Evolutionary conservation across 92 coral and sea anemone genomes (phyloP).

Genomic region (Porites rus): DNA sequence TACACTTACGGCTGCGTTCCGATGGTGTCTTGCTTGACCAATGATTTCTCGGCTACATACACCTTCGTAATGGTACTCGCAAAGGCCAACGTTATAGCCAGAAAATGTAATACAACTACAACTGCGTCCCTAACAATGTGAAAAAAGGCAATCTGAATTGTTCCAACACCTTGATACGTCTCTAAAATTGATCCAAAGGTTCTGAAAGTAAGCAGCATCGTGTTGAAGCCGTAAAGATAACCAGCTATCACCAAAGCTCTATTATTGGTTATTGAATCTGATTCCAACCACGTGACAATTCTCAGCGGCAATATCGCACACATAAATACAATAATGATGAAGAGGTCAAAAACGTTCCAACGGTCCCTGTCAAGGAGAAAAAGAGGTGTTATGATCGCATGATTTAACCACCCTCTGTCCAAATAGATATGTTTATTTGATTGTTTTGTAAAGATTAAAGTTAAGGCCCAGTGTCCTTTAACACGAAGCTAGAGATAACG

Average conservation of each 20-base stretch:
- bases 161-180: constrained; percentile 26
- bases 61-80: constrained; percentile 45
- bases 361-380: constrained; percentile 22
- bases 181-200: constrained; percentile 56
- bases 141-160: constrained; percentile 48
- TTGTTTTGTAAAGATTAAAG: too few relatives aligned
- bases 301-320: constrained; percentile 8
- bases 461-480: too few relatives aligned
- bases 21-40: neutral
- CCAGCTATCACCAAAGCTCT: constrained; percentile 8
- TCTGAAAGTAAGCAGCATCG: constrained; percentile 53
- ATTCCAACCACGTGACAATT: neutral
- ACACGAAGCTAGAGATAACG: too few relatives aligned
- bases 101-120: constrained; percentile 37
- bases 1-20: neutral
- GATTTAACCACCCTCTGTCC: too few relatives aligned
- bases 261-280: constrained; percentile 9
- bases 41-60: constrained; percentile 27
- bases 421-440: too few relatives aligned
- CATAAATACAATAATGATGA: constrained; percentile 14
- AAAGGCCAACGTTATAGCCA: constrained; percentile 39
- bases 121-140: constrained; percentile 13
- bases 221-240: constrained; percentile 40
- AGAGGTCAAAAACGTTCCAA: constrained; percentile 43
- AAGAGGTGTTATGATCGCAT: too few relatives aligned